A percentile compares a stretch with the other conserved stretches of the same genome.
Evolutionary conservation across 2,888 invertebrate genomes (phyloP).

Genomic region (Leptinotarsa rubiginosa): DNA sequence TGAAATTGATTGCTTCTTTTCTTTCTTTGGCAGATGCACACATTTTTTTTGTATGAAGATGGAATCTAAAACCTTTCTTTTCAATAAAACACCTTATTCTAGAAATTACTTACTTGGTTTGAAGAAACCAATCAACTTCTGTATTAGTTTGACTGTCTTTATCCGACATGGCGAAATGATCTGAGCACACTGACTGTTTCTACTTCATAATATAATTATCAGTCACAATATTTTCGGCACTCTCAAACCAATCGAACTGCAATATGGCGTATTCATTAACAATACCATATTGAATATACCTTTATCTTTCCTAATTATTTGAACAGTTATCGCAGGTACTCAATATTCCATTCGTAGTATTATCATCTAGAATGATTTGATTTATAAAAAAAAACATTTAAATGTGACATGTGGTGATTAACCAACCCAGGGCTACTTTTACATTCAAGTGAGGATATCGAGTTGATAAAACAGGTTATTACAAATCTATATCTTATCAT

Average conservation of each 20-base stretch:
- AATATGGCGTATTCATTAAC: slow-evolving; percentile 2
- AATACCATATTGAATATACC: not conserved
- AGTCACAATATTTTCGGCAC: not conserved
- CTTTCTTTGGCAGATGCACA: too few relatives aligned
- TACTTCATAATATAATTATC: not conserved
- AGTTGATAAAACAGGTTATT: not conserved
- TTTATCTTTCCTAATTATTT: slow-evolving; percentile 5
- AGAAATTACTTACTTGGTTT: not conserved
- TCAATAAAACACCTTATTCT: not conserved
- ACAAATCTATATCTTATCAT: not conserved
- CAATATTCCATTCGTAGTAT: not conserved
- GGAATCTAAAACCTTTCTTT: not conserved
- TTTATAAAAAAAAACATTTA: not conserved
- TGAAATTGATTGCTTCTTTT: too few relatives aligned
- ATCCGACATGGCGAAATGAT: slow-evolving; percentile 1
- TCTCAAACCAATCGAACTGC: not conserved
- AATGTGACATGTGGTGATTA: not conserved
- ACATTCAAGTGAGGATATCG: not conserved
- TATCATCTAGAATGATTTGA: not conserved
- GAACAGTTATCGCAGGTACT: slow-evolving; percentile 1
- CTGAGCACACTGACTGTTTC: not conserved
- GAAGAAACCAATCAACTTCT: slow-evolving; percentile 8
- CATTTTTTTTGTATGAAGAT: too few relatives aligned
- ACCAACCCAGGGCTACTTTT: not conserved
- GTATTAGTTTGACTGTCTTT: not conserved